Evolutionary conservation across 2,113 vertebrate genomes (phyloP).

Genomic region (Phaetusa simplex): DNA sequence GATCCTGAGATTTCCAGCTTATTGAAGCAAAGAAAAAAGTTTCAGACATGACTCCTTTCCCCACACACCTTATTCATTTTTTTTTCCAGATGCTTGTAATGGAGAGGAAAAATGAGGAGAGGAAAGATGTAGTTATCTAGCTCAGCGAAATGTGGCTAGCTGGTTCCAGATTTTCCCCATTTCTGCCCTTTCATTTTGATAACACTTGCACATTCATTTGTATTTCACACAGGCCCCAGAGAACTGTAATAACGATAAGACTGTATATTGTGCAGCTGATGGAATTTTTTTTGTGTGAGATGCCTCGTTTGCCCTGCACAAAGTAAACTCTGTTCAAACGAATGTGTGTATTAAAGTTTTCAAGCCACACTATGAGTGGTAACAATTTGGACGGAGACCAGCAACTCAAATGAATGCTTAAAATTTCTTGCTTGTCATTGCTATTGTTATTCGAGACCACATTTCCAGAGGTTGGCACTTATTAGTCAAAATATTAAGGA

Average conservation of each 20-base stretch:
- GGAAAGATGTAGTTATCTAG: conserved; percentile 37
- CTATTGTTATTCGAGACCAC: background rate
- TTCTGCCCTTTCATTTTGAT: background rate
- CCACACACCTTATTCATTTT: conserved; percentile 32
- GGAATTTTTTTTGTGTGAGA: background rate
- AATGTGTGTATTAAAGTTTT: background rate
- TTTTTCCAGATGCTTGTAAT: conserved; percentile 14
- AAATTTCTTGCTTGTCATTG: conserved; percentile 22
- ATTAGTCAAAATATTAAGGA: conserved; percentile 5
- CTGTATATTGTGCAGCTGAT: background rate
- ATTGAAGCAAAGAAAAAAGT: background rate
- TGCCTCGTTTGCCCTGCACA: conserved; percentile 18
- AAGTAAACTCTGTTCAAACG: conserved; percentile 15
- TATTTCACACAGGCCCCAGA: background rate
- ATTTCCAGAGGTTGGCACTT: background rate
- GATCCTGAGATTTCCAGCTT: background rate
- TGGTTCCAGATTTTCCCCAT: background rate
- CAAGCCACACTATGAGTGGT: background rate
- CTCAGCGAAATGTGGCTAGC: background rate
- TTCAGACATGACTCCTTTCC: background rate
- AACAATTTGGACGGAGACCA: background rate
- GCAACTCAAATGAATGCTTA: background rate
- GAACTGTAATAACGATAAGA: conserved; percentile 12
- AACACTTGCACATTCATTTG: background rate
- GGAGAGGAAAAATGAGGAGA: conserved; percentile 31